Percentiles rank a stretch among this genome's conserved stretches.
Conservation (phyloP, 2,888 invertebrate genomes). For the Poecilobothrus nobilitatus region DNA sequence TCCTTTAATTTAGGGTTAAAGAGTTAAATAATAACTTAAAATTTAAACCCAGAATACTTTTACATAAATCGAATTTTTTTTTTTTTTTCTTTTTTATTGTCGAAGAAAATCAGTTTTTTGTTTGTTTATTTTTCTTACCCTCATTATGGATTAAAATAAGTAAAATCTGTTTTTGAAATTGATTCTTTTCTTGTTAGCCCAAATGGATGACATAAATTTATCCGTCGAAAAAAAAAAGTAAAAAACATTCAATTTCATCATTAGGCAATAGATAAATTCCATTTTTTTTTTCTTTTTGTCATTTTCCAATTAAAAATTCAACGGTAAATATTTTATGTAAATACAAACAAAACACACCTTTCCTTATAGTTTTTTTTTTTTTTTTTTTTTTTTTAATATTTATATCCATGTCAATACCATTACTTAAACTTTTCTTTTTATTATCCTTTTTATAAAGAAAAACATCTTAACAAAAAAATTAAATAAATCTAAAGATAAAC, state of each 20-base stretch:
- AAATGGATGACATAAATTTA: neutral
- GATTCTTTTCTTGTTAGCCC: neutral
- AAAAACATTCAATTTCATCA: neutral
- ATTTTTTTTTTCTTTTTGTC: neutral
- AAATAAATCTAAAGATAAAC: neutral
- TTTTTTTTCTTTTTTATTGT: too few relatives aligned
- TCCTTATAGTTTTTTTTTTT: neutral
- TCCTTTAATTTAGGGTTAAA: too few relatives aligned
- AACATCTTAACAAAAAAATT: neutral
- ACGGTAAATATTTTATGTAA: neutral
- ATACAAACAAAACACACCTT: neutral
- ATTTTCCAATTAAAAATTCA: conserved; percentile 3
- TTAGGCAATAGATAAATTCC: neutral
- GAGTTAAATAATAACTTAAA: too few relatives aligned
- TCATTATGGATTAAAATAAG: neutral
- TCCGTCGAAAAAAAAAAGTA: neutral
- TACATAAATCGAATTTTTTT: too few relatives aligned
- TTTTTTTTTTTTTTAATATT: neutral
- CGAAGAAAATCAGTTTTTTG: too few relatives aligned
- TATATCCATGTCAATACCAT: neutral
- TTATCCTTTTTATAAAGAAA: too few relatives aligned
- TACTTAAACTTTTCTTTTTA: neutral
- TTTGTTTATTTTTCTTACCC: neutral
- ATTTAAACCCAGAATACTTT: too few relatives aligned
- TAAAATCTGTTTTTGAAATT: neutral